phyloP scores from a whole-genome alignment of 92 coral and sea anemone genomes.

The Siderastrea siderea region DNA sequence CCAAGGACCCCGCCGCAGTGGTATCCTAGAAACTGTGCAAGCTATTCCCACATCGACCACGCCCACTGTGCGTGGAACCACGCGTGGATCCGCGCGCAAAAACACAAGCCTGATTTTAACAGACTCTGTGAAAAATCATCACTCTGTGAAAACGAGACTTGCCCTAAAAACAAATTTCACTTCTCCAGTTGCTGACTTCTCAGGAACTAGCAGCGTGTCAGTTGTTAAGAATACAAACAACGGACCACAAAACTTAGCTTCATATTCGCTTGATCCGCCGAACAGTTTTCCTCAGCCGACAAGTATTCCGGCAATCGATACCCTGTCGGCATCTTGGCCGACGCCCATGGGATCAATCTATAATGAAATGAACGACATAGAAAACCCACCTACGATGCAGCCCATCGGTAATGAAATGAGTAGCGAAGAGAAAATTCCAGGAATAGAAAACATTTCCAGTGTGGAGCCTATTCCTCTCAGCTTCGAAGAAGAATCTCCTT shows the following conservation, averaged over 20 bases:
- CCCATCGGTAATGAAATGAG: conserved; percentile 69
- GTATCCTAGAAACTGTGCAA: conserved; percentile 37
- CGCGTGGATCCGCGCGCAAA: background rate
- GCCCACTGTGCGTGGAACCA: background rate
- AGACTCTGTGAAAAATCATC: background rate
- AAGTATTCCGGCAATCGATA: conserved; percentile 72
- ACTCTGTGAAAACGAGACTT: background rate
- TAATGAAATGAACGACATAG: conserved; percentile 50
- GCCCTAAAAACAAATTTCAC: conserved; percentile 10
- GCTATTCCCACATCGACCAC: conserved; percentile 31
- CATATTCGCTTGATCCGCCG: conserved; percentile 67
- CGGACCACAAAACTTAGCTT: conserved; percentile 43
- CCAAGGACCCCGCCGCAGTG: conserved; percentile 41
- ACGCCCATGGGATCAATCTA: conserved; percentile 70
- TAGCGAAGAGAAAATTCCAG: conserved; percentile 56
- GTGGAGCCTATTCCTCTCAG: conserved; percentile 36
- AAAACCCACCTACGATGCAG: conserved; percentile 56
- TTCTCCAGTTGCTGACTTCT: background rate
- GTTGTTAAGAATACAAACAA: conserved; percentile 1
- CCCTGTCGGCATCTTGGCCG: conserved; percentile 49
- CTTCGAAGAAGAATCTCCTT: conserved; percentile 37
- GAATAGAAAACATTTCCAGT: conserved; percentile 67
- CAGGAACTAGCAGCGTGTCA: background rate
- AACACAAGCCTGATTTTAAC: background rate
- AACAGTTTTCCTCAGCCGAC: conserved; percentile 72